Evolutionary conservation across 2,888 invertebrate species (phyloP), one percentile per base, ranked within the genome.

Genomic region (Morpho deidamia): DNA sequence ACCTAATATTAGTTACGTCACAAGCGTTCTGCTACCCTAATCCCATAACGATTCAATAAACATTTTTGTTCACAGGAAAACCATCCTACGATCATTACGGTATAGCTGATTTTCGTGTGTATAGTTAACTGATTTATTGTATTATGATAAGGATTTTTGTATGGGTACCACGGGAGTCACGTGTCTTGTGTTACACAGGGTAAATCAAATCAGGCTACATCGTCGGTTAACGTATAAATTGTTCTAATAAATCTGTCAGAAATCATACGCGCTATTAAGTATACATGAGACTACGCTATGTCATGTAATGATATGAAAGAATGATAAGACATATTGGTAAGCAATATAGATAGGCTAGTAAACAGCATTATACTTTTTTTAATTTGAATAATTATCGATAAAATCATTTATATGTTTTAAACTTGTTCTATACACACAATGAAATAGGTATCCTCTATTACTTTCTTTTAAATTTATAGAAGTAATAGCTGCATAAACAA

Each of bases 1-100:
- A 78, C 74, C 73, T 76, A 71, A 83, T 83, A 83, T 81, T 76
- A 80, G 69, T 73, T 75, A 73, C 80, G 75, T 78, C 78, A 80
- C 69, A 65, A 66, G 63, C 65, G 64, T 59, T 55, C 11, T 11
- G 11, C 41, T 10, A 7, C 38, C 8, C 23, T 7, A n/a, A 12
- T 10, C 10, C 3, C 1, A n/a, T 9, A 51, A 12, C 12, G 55
- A 39, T 11, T 11, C 49, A 54, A 48, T 10, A 10, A 7, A 40
- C 8, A 37, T 33, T 14, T 40, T 10, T 11, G 32, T 7, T 8
- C 39, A 42, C 44, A 34, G 35, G 10, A 39, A 48, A 14, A 34
- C 44, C 8, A 9, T 51, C 48, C 32, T 8, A 1, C 8, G 11
- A n/a, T 8, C 8, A 7, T 2, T 37, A n/a, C 8, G 1, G 14